Evolutionary conservation across 2,888 invertebrate species (phyloP).

Genomic region (Lacanobia wlatinum): DNA sequence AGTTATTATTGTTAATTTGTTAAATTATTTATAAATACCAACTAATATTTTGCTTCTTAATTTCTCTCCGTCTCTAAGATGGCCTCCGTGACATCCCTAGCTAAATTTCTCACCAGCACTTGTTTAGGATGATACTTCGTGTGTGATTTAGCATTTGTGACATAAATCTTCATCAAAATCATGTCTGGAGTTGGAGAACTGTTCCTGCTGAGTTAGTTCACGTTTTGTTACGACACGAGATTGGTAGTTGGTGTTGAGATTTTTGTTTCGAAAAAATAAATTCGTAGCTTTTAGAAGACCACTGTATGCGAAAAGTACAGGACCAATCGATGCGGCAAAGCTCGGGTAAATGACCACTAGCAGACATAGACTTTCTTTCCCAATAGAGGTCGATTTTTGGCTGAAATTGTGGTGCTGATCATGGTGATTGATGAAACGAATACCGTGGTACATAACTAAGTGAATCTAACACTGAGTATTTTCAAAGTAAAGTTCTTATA

Average conservation of each 20-base stretch:
- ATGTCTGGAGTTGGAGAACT: slow-evolving; percentile 57
- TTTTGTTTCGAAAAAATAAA: background rate
- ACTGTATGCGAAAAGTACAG: too few relatives aligned
- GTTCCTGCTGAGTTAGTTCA: slow-evolving; percentile 51
- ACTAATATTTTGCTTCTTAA: background rate
- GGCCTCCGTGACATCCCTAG: background rate
- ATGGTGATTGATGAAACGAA: too few relatives aligned
- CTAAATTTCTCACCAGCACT: slow-evolving; percentile 62
- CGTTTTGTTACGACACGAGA: slow-evolving; percentile 36
- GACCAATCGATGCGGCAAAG: too few relatives aligned
- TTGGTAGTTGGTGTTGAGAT: background rate
- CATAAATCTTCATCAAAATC: slow-evolving; percentile 85
- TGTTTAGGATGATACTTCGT: slow-evolving; percentile 79
- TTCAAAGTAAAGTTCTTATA: too few relatives aligned
- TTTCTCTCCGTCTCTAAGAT: background rate
- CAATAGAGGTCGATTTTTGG: too few relatives aligned
- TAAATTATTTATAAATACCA: too few relatives aligned
- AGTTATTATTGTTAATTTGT: too few relatives aligned
- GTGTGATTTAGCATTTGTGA: slow-evolving; percentile 80
- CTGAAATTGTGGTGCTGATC: too few relatives aligned
- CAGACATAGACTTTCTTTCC: too few relatives aligned
- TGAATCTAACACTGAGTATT: too few relatives aligned
- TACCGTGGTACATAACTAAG: too few relatives aligned
- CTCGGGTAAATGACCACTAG: too few relatives aligned
- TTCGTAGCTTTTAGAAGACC: background rate